Evolutionary conservation across 2,797 vertebrate species (phyloP), one percentile per base, ranked within the genome.

Genomic region (Apodemus agrarius): DNA sequence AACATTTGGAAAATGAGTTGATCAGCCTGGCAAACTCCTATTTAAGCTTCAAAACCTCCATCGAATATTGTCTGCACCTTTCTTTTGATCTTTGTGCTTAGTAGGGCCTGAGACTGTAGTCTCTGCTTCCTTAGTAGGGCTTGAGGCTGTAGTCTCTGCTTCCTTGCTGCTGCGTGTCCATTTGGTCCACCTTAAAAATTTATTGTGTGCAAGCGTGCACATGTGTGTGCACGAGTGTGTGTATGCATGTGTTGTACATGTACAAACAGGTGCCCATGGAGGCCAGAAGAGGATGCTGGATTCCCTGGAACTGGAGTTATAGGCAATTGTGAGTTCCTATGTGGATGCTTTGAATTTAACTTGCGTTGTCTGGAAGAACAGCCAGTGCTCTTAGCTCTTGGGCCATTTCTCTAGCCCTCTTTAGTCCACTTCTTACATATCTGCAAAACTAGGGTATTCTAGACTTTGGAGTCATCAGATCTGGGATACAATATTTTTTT

Each of bases 1-100:
- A 96, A 94, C 54, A 82, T 87, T 29, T 91, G 80, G 46, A 46
- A 37, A 93, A 84, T 69, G 21, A 83, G 34, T 21, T 21, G 52
- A 3, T 40, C 75, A 75, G 21, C 8, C 37, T 78, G 49, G 85
- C n/a, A 81, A 90, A 80, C 59, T 75, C 59, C 86, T 91, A 31
- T 3, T 12, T 61, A 79, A 12, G 11, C 24, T 88, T 95, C 57
- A 88, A 93, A 90, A 69, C 65, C 17, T 75, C 72, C 26, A 2
- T 59, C 29, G 34, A 69, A 40, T 40, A 12, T 37, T 85, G 12
- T 74, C 59, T 59, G 74, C 3, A 6, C 1, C 11, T 0, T 59
- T 59, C n/a, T 16, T 12, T 49, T 16, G 13, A 6, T 24, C 26
- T 11, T 59, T 67, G 24, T 14, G 29, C 12, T 40, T 37, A 52